Evolutionary conservation across 1,140 invertebrate species (phyloP).

Genomic region (Lepidurus apus): DNA sequence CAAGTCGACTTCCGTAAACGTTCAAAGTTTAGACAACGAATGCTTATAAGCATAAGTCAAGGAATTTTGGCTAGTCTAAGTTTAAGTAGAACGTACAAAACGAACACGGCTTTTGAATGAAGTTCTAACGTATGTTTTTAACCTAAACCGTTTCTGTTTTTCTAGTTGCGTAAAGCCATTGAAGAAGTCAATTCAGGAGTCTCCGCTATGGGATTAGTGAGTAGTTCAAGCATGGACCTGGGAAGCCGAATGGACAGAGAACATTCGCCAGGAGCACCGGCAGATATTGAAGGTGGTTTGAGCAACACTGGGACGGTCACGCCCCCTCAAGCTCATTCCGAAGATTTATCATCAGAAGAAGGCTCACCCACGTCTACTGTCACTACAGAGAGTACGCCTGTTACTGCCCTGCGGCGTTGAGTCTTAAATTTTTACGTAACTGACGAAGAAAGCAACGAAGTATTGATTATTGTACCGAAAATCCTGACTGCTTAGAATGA

Average conservation of each 20-base stretch:
- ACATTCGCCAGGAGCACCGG: constrained; percentile 30
- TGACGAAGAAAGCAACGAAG: neutral
- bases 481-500: too few species aligned
- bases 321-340: neutral
- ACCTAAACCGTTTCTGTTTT: constrained; percentile 37
- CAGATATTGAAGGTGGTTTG: constrained; percentile 31
- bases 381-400: neutral
- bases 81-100: constrained; percentile 11
- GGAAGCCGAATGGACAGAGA: constrained; percentile 25
- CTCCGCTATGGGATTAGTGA: constrained; percentile 17
- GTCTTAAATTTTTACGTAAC: neutral
- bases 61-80: neutral
- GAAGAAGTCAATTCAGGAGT: constrained; percentile 74
- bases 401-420: neutral
- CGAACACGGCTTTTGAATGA: constrained; percentile 24
- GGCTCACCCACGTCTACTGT: constrained; percentile 7
- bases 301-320: neutral
- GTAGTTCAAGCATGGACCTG: constrained; percentile 26
- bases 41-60: too few species aligned
- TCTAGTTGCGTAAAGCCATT: constrained; percentile 73
- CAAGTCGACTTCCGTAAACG: too few species aligned
- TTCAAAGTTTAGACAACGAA: too few species aligned
- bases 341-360: constrained; percentile 24
- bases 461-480: neutral
- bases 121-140: constrained; percentile 26